phyloP scores from a whole-genome alignment of 2,113 vertebrate genomes.

The Dromiciops gliroides region DNA sequence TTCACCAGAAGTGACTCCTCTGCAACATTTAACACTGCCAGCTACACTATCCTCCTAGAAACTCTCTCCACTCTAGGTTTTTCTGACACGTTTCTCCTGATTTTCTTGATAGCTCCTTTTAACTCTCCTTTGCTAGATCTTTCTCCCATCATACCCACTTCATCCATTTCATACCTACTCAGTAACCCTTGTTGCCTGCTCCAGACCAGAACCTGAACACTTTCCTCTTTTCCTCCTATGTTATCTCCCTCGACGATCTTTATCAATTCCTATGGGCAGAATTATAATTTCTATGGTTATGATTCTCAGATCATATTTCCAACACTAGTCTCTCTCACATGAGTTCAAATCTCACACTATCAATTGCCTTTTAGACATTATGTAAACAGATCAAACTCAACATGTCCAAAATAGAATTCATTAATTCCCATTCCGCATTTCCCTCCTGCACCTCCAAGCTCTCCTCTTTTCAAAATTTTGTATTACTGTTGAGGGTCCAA shows the following conservation, averaged over 20 bases:
- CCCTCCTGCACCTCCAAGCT: not conserved
- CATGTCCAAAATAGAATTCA: not conserved
- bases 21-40: not conserved
- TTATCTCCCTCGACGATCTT: not conserved
- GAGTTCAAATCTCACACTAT: not conserved
- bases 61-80: not conserved
- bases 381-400: not conserved
- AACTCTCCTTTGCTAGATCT: not conserved
- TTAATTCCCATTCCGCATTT: not conserved
- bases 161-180: not conserved
- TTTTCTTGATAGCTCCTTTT: not conserved
- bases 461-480: not conserved
- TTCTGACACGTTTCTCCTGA: not conserved
- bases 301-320: not conserved
- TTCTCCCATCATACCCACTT: not conserved
- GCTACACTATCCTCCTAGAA: not conserved
- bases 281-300: not conserved
- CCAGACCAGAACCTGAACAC: not conserved
- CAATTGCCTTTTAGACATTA: not conserved
- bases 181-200: not conserved
- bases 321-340: not conserved
- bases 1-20: not conserved
- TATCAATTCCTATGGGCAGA: not conserved
- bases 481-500: not conserved
- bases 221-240: not conserved